Evolutionary conservation across 30 jellyfish, hydroid and myxozoan species (phyloP), one percentile per base, ranked within the genome.

Genomic region (Sanderia malayensis): DNA sequence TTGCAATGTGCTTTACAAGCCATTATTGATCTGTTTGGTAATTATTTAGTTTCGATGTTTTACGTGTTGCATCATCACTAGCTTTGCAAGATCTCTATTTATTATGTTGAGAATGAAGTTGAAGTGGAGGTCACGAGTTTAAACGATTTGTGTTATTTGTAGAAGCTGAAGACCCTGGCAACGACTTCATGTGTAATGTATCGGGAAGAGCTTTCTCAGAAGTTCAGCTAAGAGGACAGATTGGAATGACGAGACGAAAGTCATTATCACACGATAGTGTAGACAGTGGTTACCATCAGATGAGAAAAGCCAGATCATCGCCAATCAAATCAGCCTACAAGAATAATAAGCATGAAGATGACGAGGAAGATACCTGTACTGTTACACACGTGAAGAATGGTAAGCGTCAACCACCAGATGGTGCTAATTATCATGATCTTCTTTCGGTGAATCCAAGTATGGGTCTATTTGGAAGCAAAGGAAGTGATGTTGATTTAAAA

Each of bases 1-100:
- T 72, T 93, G 28, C 99, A 93, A 66, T 93, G 99, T 78, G 99
- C 99, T 0, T 37, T 93, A 31, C 99, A 93, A 71, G 93, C 96
- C 24, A 64, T 85, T 45, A 85, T 78, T 57, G 96, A 93, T 62
- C 67, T 93, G 15, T 93, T 93, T 45, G 99, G 99, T 93, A 76
- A 65, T 85, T 25, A 18, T 23, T n/a, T 41, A 8, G 55, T 15
- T n/a, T n/a, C n/a, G n/a, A n/a, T n/a, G n/a, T n/a, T n/a, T n/a
- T n/a, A n/a, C n/a, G n/a, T n/a, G n/a, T n/a, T n/a, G n/a, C n/a
- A n/a, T n/a, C n/a, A n/a, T n/a, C n/a, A n/a, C n/a, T n/a, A n/a
- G n/a, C n/a, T n/a, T n/a, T n/a, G n/a, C n/a, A n/a, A n/a, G n/a
- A n/a, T n/a, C n/a, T n/a, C n/a, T n/a, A n/a, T n/a, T n/a, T n/a